These are phyloP conservation scores for Nymphalis polychloros DNA, from an alignment of 2,888 invertebrate species.

Conservation along the genomic window DNA sequence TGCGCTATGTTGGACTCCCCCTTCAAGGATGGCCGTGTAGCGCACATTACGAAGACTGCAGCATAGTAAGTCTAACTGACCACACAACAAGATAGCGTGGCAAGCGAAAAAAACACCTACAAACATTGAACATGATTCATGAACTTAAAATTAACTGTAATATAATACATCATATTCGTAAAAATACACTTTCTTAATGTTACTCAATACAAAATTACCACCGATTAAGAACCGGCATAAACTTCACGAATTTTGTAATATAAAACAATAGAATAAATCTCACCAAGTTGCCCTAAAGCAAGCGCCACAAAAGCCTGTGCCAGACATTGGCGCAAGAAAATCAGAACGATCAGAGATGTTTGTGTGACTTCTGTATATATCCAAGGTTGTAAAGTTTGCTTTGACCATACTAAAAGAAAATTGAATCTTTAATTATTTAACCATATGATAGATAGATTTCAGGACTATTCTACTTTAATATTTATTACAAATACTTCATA, in stretches of 20 bases:
- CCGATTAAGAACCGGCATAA: no score
- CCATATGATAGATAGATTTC: no score
- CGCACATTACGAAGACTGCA: slow-evolving; percentile 68
- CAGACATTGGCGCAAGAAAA: slow-evolving; percentile 56
- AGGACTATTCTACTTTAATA: no score
- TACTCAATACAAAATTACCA: no score
- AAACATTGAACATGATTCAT: neutral
- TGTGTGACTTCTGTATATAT: slow-evolving; percentile 56
- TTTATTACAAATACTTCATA: no score
- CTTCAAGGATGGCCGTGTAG: slow-evolving; percentile 60
- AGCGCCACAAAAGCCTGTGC: slow-evolving; percentile 66
- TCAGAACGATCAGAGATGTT: slow-evolving; percentile 48
- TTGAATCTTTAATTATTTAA: no score
- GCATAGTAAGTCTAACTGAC: slow-evolving; percentile 70
- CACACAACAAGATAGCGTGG: slow-evolving; percentile 69
- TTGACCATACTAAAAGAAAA: slow-evolving; percentile 57
- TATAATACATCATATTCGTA: no score
- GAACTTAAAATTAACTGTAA: no score
- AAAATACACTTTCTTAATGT: no score
- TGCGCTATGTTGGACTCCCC: slow-evolving; percentile 52
- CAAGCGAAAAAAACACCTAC: slow-evolving; percentile 70
- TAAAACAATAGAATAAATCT: neutral
- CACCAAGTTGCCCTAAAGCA: slow-evolving; percentile 70
- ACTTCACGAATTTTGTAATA: no score
- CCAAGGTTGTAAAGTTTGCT: slow-evolving; percentile 61